A percentile compares a stretch with the other conserved stretches of the same genome.
Evolutionary conservation across 2,888 invertebrate genomes (phyloP).

Genomic region (Volucella inanis): DNA sequence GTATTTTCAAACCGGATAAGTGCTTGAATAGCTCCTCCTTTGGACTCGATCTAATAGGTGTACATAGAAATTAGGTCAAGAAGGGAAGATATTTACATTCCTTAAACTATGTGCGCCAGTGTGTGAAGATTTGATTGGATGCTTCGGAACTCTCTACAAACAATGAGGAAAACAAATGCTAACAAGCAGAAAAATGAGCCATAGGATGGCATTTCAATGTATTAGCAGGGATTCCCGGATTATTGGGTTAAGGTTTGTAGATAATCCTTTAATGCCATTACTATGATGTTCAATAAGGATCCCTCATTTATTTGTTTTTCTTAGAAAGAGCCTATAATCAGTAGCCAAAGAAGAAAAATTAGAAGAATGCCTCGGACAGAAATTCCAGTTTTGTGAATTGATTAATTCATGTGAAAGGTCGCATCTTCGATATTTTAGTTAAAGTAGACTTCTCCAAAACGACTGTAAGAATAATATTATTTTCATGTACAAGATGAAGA

Average conservation of each 20-base stretch:
- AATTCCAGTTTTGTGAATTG: constrained; percentile 16
- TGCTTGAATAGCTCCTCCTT: neutral
- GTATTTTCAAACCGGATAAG: constrained; percentile 4
- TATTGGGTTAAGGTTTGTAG: neutral
- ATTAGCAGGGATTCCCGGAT: constrained; percentile 9
- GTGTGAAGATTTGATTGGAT: constrained; percentile 27
- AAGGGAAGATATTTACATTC: constrained; percentile 24
- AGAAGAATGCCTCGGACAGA: constrained; percentile 23
- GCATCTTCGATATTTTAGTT: neutral
- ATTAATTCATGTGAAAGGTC: constrained; percentile 26
- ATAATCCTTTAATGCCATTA: constrained; percentile 8
- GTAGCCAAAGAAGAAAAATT: constrained; percentile 3
- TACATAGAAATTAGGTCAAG: constrained; percentile 41
- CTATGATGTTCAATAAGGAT: neutral
- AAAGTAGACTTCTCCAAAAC: neutral
- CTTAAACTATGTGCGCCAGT: constrained; percentile 2
- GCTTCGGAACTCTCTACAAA: constrained; percentile 3
- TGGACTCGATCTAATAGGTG: constrained; percentile 20
- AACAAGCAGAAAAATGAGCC: constrained; percentile 10
- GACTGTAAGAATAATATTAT: neutral
- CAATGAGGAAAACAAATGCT: constrained; percentile 4
- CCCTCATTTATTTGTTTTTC: neutral
- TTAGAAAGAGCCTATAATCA: neutral
- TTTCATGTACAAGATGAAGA: too few species aligned
- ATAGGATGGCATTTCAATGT: constrained; percentile 1